These are phyloP conservation scores for Lethrus apterus DNA, from an alignment of 1,140 invertebrate species.

Conservation along the genomic window DNA sequence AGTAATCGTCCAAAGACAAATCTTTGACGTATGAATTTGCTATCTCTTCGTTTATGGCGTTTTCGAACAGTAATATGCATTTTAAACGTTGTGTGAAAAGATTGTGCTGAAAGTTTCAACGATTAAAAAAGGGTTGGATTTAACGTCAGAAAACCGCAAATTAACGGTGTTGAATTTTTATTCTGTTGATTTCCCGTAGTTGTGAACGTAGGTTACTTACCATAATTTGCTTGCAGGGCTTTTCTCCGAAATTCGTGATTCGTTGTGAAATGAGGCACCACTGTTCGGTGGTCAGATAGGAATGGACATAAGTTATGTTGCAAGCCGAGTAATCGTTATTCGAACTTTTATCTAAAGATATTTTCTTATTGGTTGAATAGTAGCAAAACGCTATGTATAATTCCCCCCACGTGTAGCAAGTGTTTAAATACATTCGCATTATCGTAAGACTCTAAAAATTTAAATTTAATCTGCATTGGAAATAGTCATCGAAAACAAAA, in stretches of 20 bases:
- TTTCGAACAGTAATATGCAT: slow-evolving; percentile 28
- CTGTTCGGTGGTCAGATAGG: slow-evolving; percentile 31
- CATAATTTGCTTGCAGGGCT: slow-evolving; percentile 33
- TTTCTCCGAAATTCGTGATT: slow-evolving; percentile 38
- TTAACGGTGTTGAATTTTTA: neutral
- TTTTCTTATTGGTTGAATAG: slow-evolving; percentile 26
- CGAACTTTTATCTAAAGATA: slow-evolving; percentile 15
- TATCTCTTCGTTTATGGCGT: slow-evolving; percentile 25
- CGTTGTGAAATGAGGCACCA: slow-evolving; percentile 37
- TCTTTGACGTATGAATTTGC: slow-evolving; percentile 23
- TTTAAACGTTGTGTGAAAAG: slow-evolving; percentile 34
- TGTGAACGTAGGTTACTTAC: slow-evolving; percentile 18
- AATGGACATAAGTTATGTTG: slow-evolving; percentile 34
- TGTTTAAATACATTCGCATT: slow-evolving; percentile 33
- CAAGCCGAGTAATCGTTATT: slow-evolving; percentile 25
- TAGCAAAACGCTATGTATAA: slow-evolving; percentile 29
- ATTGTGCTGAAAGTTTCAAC: slow-evolving; percentile 28
- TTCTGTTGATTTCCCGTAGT: neutral
- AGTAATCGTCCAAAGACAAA: slow-evolving; percentile 24
- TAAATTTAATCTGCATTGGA: neutral
- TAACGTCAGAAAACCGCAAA: neutral
- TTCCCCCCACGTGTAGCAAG: slow-evolving; percentile 36
- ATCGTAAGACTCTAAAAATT: slow-evolving; percentile 34
- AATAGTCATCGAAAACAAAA: too few relatives aligned
- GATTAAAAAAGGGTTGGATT: neutral